Base-by-base conservation (phyloP, 1,140 invertebrate genomes). In the Hyles vespertilio region DNA sequence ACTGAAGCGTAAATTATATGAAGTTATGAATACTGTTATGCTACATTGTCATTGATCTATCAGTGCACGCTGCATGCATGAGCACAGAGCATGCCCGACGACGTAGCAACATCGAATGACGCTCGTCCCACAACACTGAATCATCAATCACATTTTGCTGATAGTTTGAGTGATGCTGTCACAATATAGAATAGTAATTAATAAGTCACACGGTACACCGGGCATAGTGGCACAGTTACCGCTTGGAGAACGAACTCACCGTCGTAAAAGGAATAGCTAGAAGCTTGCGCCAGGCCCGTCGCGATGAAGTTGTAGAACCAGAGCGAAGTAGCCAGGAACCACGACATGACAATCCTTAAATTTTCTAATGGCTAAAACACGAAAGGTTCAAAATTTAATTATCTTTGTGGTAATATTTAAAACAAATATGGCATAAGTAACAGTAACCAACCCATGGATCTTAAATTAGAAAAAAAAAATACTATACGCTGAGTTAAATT, bases 261-360 rank as follows among this genome's bases (percentile, higher is more conserved):
- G 51, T 87, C 79, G 44, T 89, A 79, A 56, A 84, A 74, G 4
- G 81, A 69, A 56, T 85, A 84, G 62, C 79, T 80, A 1, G 84
- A 84, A 1, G 71, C 79, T 56, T 87, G 84, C n/a, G 81, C 83
- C 53, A 81, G 56, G 49, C 70, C 68, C 33, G 75, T 53, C 1
- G 76, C 56, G 11, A 87, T 75, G 2, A 81, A 81, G 59, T 87
- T 85, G 64, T 82, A 89, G 46, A 87, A 61, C 86, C 86, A 89
- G 4, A 87, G 52, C 5, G 77, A 72, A 0, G 83, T 87, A 1
- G 81, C 64, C 33, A 87, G 49, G 52, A 89, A 72, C 84, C 84
- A 89, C 3, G 74, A 66, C 67, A 85, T 67, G 7, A 80, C 66
- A 0, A 79, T 61, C 0, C 83, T 77, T 55, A 89, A 60, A 54